Conservation (phyloP, 2,888 invertebrate species). For the Cryptosula pallasiana region DNA sequence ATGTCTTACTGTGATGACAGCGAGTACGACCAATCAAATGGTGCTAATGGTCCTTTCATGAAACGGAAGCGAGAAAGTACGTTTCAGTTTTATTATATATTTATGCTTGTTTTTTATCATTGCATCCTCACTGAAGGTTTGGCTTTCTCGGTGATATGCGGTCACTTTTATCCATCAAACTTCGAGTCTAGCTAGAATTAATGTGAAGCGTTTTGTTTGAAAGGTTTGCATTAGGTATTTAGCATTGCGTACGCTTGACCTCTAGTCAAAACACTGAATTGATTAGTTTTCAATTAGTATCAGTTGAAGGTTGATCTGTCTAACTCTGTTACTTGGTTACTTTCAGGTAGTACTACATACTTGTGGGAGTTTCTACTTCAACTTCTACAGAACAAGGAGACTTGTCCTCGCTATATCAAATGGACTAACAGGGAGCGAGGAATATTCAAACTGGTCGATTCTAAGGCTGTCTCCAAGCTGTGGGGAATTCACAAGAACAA, state of each 20-base stretch:
- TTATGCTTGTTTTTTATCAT: too few species aligned
- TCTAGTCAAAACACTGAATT: too few species aligned
- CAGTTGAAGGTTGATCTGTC: too few species aligned
- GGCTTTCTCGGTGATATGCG: too few species aligned
- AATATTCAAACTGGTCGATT: slow-evolving; percentile 97
- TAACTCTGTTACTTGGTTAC: neutral
- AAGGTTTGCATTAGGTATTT: too few species aligned
- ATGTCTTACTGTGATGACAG: neutral
- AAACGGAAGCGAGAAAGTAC: slow-evolving; percentile 23
- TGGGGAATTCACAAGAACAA: slow-evolving; percentile 99
- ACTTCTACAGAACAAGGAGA: slow-evolving; percentile 91
- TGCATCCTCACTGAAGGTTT: too few species aligned
- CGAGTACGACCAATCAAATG: neutral
- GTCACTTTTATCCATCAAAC: too few species aligned
- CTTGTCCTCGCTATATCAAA: slow-evolving; percentile 97
- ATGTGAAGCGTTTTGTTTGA: too few species aligned
- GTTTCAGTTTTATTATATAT: too few species aligned
- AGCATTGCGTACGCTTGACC: too few species aligned
- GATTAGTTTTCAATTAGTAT: too few species aligned
- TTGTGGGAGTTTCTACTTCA: slow-evolving; percentile 98
- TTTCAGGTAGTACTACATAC: slow-evolving; percentile 71
- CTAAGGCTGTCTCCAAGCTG: slow-evolving; percentile 93
- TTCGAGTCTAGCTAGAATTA: too few species aligned
- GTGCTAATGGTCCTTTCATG: slow-evolving; percentile 1
- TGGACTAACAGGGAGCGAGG: slow-evolving; percentile 85